phyloP scores from a whole-genome alignment of 2,113 vertebrate species.

The Poicephalus meyeri region DNA sequence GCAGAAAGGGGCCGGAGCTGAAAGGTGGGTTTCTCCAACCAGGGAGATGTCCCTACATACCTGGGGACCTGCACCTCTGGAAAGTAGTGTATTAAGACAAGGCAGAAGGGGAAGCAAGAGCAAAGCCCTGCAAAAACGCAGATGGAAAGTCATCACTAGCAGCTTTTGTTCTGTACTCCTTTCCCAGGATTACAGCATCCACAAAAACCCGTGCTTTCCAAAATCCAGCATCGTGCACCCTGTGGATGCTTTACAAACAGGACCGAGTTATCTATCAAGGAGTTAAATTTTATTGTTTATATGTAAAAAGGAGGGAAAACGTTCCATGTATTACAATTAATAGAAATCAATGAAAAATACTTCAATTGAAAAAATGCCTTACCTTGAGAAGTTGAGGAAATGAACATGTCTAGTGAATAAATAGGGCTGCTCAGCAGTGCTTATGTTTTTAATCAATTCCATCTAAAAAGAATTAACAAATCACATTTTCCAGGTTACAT shows the following conservation, averaged over 20 bases:
- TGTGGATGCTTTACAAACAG: neutral
- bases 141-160: neutral
- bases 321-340: neutral
- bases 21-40: neutral
- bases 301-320: neutral
- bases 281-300: neutral
- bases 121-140: neutral
- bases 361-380: constrained; percentile 54
- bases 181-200: neutral
- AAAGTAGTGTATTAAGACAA: too few relatives aligned
- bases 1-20: neutral
- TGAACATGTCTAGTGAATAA: constrained; percentile 98
- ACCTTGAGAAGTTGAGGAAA: constrained; percentile 99
- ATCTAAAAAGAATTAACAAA: constrained; percentile 81
- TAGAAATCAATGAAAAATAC: neutral
- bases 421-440: constrained; percentile 92
- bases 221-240: fast-evolving
- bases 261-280: neutral
- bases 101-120: neutral
- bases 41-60: neutral
- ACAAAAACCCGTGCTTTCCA: neutral
- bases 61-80: neutral
- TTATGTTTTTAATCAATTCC: constrained; percentile 98
- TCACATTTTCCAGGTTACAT: constrained; percentile 6
- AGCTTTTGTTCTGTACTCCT: neutral